Conservation (phyloP, 2,888 invertebrate genomes). For the Parascotia fuliginaria region DNA sequence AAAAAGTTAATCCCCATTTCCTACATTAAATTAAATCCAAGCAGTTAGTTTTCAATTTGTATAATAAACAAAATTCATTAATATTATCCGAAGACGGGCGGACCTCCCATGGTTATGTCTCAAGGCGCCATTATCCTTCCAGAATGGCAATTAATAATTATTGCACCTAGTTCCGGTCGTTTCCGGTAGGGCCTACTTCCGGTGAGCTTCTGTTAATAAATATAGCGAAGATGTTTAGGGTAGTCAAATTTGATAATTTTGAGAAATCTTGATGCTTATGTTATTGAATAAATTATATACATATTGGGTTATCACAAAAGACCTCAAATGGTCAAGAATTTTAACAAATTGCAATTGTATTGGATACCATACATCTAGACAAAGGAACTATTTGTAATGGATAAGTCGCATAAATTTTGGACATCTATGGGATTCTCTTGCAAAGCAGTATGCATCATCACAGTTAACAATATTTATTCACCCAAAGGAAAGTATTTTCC, state of each 20-base stretch:
- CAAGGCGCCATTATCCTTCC: conserved; percentile 63
- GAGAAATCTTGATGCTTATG: too few relatives aligned
- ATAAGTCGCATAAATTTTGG: too few relatives aligned
- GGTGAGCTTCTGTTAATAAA: conserved; percentile 60
- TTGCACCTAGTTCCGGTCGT: conserved; percentile 78
- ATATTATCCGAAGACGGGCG: conserved; percentile 33
- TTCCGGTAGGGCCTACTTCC: conserved; percentile 70
- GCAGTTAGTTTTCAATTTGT: conserved; percentile 50
- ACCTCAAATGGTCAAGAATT: too few relatives aligned
- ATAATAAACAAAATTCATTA: conserved; percentile 45
- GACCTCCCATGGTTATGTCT: conserved; percentile 67
- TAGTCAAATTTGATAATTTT: conserved; percentile 30
- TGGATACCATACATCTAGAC: too few relatives aligned
- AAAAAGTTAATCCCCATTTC: not conserved
- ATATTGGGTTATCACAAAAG: too few relatives aligned
- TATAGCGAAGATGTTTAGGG: conserved; percentile 52
- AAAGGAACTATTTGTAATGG: too few relatives aligned
- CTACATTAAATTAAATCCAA: conserved; percentile 35
- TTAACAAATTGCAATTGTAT: too few relatives aligned
- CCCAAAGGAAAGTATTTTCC: too few relatives aligned
- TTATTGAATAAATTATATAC: too few relatives aligned
- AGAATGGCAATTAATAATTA: conserved; percentile 81
- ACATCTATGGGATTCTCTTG: too few relatives aligned
- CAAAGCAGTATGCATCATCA: too few relatives aligned
- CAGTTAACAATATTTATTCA: too few relatives aligned